Conservation (phyloP, 2,797 vertebrate genomes). For the Rhodeus uyekii region DNA sequence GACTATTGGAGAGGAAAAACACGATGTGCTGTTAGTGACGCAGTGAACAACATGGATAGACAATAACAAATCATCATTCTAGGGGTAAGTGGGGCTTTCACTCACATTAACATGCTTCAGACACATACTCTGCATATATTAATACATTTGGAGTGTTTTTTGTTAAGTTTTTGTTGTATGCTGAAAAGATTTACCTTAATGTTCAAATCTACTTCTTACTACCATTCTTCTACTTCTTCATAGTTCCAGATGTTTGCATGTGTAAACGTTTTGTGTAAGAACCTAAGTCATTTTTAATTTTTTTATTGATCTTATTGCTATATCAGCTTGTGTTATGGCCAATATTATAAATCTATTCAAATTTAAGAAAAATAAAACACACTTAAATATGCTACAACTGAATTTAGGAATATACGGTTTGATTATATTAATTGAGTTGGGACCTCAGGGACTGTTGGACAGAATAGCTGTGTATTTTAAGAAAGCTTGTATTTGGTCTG, state of each 20-base stretch:
- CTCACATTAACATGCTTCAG: constrained; percentile 7
- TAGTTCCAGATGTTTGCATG: background rate
- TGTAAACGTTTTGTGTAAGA: background rate
- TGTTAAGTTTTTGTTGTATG: too few relatives aligned
- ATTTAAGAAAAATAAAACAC: background rate
- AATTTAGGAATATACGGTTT: background rate
- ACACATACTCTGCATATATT: background rate
- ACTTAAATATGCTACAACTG: background rate
- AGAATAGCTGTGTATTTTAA: background rate
- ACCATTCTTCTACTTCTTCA: too few relatives aligned
- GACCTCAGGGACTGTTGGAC: background rate
- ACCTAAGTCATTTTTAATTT: background rate
- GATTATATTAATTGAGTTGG: background rate
- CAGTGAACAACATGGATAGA: constrained; percentile 64
- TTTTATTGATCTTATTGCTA: background rate
- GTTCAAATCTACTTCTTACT: background rate
- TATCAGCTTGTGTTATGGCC: background rate
- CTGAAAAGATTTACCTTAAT: background rate
- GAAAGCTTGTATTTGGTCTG: background rate
- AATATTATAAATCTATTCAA: background rate
- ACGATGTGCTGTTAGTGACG: constrained; percentile 59
- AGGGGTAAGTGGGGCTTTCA: constrained; percentile 70
- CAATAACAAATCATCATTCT: constrained; percentile 68
- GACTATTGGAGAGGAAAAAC: constrained; percentile 44
- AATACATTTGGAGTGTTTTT: background rate